Base-by-base conservation (phyloP, 64 coral and sea anemone genomes). In the Montipora cactus region DNA sequence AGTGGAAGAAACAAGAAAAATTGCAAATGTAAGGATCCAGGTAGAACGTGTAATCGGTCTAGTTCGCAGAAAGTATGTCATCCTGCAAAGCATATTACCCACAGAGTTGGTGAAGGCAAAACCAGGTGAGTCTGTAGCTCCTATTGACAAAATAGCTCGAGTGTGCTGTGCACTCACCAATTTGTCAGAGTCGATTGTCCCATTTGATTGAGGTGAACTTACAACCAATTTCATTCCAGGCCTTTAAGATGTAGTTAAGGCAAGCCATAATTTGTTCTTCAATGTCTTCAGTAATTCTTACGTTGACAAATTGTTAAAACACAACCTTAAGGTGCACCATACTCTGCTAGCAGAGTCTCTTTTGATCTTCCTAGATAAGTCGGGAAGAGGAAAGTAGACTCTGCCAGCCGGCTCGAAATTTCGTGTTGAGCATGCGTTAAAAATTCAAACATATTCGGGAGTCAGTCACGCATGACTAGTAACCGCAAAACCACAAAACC, bases 91-190 rank as follows among this genome's bases (percentile, higher is more conserved):
- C 28, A 83, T 52, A 83, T 22, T 83, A 59, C 80, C 80, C 10
- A 52, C 37, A 53, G 49, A 59, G n/a, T 16, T 25, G 10, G 62
- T 83, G 13, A 59, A 8, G 10, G n/a, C 51, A 19, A 53, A 59
- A 12, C 52, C 51, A 59, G 53, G 53, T 23, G 53, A 83, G 53
- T 14, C 22, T 12, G 53, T 83, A 11, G 53, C 80, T 10, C 53
- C 80, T 16, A 62, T 83, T 52, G 49, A 83, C 62, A 83, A 83
- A 52, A 83, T 83, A 62, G 53, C 21, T 19, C 53, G 12, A 9
- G 80, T 83, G n/a, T 83, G 80, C 28, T 83, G 80, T 83, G 80
- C 80, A 22, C 21, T 83, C 11, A 83, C 80, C 80, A 83, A 83
- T 22, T 52, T 83, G 3, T 83, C 80, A 58, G 80, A 58, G 13